These are phyloP conservation scores for Apis cerana DNA, from an alignment of 1,140 invertebrate species.

Conservation along the genomic window DNA sequence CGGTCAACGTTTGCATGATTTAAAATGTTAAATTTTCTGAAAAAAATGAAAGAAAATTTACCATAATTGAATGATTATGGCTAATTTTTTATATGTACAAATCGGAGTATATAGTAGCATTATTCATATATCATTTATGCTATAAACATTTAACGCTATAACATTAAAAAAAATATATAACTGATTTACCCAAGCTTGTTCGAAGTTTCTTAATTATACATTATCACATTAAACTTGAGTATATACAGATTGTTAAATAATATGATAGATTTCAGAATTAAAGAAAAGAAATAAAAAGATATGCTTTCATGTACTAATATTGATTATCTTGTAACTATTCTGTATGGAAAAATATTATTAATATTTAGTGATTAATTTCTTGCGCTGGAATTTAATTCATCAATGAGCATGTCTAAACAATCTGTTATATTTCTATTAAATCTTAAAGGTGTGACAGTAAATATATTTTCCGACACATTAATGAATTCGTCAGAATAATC, in stretches of 20 bases:
- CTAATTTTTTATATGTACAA: constrained; percentile 1
- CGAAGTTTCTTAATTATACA: neutral
- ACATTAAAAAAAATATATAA: neutral
- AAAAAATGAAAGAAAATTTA: neutral
- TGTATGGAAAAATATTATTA: neutral
- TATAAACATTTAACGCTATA: no score
- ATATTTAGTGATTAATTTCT: neutral
- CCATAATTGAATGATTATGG: neutral
- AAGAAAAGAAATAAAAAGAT: neutral
- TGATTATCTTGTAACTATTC: constrained; percentile 17
- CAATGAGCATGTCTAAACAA: no score
- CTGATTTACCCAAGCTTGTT: constrained; percentile 23
- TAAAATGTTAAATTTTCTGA: neutral
- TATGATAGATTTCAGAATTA: neutral
- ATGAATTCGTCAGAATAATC: no score
- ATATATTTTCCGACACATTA: no score
- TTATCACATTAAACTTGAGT: constrained; percentile 2
- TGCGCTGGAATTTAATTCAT: no score
- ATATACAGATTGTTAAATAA: constrained; percentile 15
- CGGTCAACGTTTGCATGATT: constrained; percentile 3
- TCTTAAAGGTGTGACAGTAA: no score
- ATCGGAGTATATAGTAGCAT: neutral
- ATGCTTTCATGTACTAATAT: constrained; percentile 3
- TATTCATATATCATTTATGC: neutral
- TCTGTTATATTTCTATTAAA: no score